These are phyloP conservation scores for Schlechtendalia chinensis DNA, from an alignment of 1,140 invertebrate species.

Conservation along the genomic window DNA sequence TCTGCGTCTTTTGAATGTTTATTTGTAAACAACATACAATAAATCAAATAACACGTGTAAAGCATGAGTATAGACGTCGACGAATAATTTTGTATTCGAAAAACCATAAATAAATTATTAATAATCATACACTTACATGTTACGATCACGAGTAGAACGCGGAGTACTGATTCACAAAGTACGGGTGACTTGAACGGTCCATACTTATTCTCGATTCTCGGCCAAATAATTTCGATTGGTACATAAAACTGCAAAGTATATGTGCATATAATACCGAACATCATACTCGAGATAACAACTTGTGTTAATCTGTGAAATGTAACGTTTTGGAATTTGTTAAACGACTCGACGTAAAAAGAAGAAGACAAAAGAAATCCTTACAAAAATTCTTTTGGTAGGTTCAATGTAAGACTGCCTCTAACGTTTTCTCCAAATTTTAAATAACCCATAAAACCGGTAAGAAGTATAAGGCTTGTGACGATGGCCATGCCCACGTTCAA, in stretches of 20 bases:
- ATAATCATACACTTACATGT: constrained; percentile 21
- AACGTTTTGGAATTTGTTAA: background rate
- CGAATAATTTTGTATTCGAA: no score
- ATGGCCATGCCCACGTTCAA: constrained; percentile 83
- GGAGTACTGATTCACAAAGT: constrained; percentile 16
- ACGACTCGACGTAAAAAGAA: background rate
- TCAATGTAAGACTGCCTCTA: constrained; percentile 71
- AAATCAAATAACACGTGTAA: no score
- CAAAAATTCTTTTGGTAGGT: constrained; percentile 67
- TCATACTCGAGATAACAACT: constrained; percentile 85
- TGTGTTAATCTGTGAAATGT: constrained; percentile 65
- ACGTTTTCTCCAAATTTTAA: constrained; percentile 70
- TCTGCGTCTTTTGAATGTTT: no score
- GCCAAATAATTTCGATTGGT: constrained; percentile 80
- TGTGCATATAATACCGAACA: constrained; percentile 86
- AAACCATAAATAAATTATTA: background rate
- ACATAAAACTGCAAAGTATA: constrained; percentile 96
- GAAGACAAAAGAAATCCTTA: constrained; percentile 58
- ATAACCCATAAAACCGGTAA: constrained; percentile 85
- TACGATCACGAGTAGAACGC: constrained; percentile 7
- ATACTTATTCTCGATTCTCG: constrained; percentile 37
- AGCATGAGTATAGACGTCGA: no score
- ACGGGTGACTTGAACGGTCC: constrained; percentile 21
- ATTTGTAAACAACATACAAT: no score
- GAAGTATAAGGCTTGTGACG: constrained; percentile 79